Percentiles rank a stretch among this genome's conserved stretches.
Evolutionary conservation across 2,797 vertebrate genomes (phyloP).

Genomic region (Argyrosomus regius): DNA sequence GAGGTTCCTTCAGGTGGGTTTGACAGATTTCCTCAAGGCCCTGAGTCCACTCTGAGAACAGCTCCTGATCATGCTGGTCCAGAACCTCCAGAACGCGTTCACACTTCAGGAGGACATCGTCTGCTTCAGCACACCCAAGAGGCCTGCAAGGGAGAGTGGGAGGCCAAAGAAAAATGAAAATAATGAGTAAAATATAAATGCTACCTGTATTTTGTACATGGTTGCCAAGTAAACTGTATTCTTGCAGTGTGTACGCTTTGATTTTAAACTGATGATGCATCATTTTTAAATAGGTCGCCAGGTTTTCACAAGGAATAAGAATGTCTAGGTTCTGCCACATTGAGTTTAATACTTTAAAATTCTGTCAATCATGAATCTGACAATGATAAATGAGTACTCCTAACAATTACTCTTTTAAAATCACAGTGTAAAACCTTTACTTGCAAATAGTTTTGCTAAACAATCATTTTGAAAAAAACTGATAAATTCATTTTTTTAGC

Average conservation of each 20-base stretch:
- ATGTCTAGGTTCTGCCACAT: neutral
- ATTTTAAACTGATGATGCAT: too few relatives aligned
- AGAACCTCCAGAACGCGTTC: slow-evolving; percentile 83
- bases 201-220: neutral
- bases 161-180: neutral
- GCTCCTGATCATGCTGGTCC: slow-evolving; percentile 81
- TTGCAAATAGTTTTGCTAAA: too few relatives aligned
- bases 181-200: neutral
- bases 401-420: too few relatives aligned
- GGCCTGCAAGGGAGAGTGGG: slow-evolving; percentile 69
- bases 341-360: neutral
- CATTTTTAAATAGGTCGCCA: neutral
- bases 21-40: slow-evolving; percentile 80
- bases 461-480: too few relatives aligned
- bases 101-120: slow-evolving; percentile 82
- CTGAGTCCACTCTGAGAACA: slow-evolving; percentile 79
- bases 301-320: neutral
- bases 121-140: slow-evolving; percentile 78
- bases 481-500: too few relatives aligned
- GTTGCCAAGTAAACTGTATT: neutral
- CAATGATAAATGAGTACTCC: neutral
- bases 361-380: neutral
- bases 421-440: too few relatives aligned
- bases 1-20: slow-evolving; percentile 79
- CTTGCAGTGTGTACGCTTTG: neutral